phyloP scores from a whole-genome alignment of 92 coral and sea anemone genomes.

The Epizoanthus stellaris region DNA sequence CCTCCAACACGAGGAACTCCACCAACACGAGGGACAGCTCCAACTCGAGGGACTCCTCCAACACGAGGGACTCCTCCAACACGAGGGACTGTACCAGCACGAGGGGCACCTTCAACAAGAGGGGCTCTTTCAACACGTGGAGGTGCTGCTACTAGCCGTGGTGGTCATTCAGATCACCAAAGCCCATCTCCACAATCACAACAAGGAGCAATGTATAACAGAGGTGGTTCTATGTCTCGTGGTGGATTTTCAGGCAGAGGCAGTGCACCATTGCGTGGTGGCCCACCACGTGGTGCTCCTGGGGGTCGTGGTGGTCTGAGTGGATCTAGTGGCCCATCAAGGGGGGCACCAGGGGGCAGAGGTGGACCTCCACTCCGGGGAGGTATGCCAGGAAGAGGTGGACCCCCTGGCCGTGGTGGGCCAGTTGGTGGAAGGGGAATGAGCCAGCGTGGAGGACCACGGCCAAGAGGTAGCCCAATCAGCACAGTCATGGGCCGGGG shows the following conservation, averaged over 20 bases:
- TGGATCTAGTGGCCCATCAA: not conserved
- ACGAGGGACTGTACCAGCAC: not conserved
- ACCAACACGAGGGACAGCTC: conserved; percentile 12
- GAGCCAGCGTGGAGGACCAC: conserved; percentile 14
- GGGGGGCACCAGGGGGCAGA: conserved; percentile 30
- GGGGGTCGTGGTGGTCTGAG: conserved; percentile 5
- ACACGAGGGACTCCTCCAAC: conserved; percentile 9
- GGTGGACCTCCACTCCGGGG: conserved; percentile 51
- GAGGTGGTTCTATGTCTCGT: not conserved
- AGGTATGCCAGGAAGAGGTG: conserved; percentile 51
- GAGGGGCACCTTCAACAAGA: conserved; percentile 13
- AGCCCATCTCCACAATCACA: conserved; percentile 9
- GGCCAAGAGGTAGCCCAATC: conserved; percentile 46
- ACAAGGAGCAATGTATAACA: not conserved
- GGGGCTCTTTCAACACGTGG: not conserved
- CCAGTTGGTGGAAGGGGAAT: conserved; percentile 28
- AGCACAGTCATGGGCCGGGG: conserved; percentile 43
- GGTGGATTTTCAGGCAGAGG: conserved; percentile 30
- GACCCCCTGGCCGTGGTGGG: conserved; percentile 61
- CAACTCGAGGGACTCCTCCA: not conserved
- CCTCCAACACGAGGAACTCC: conserved; percentile 1
- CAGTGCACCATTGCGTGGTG: not conserved
- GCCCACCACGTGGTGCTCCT: conserved; percentile 17
- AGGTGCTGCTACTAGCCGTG: not conserved
- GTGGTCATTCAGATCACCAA: conserved; percentile 8